A percentile compares a stretch with the other conserved stretches of the same genome.
Evolutionary conservation across 2,797 vertebrate genomes (phyloP).

Genomic region (Fundulus diaphanus): DNA sequence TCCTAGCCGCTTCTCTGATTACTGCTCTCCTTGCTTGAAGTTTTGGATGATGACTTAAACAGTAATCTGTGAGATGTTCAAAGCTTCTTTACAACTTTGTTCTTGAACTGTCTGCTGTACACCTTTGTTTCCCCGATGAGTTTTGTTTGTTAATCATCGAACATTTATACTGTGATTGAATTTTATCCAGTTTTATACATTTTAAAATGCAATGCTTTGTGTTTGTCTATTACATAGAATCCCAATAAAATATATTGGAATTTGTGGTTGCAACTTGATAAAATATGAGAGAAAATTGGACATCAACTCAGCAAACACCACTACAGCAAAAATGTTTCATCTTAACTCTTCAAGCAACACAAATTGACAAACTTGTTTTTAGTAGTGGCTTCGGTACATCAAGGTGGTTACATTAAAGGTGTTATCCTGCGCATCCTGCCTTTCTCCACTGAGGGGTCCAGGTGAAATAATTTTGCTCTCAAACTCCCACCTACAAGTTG

Average conservation of each 20-base stretch:
- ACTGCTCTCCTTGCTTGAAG: not conserved
- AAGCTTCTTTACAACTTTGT: not conserved
- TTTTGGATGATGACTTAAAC: not conserved
- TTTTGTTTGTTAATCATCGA: not conserved
- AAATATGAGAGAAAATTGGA: not conserved
- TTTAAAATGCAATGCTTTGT: not conserved
- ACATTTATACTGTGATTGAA: not conserved
- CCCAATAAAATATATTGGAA: not conserved
- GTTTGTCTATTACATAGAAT: not conserved
- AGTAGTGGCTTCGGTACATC: no score
- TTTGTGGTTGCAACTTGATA: not conserved
- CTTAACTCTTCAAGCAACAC: not conserved
- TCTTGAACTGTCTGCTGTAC: not conserved
- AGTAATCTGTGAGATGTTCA: not conserved
- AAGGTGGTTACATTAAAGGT: no score
- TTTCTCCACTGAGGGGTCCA: no score
- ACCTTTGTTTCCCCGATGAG: not conserved
- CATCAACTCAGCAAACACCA: not conserved
- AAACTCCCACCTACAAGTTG: no score
- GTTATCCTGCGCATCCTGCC: no score
- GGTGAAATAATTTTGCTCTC: no score
- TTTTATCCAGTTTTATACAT: not conserved
- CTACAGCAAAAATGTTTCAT: not conserved
- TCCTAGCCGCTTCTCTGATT: not conserved
- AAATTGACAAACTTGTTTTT: not conserved